These are phyloP conservation scores for Blera fallax DNA, from an alignment of 2,888 invertebrate species.

Conservation along the genomic window DNA sequence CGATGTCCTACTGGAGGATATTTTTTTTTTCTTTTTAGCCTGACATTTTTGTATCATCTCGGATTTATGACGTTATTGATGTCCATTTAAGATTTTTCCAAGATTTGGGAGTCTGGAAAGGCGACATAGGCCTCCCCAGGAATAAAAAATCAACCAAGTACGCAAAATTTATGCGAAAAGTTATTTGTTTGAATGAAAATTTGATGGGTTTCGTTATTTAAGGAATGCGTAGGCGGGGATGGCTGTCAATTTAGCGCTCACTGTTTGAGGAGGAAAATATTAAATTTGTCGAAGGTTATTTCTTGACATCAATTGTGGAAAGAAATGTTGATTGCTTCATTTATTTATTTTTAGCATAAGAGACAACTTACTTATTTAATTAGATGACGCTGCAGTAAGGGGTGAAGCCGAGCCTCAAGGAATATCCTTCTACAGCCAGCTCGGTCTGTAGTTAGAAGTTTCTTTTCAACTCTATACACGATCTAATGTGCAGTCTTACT, in stretches of 20 bases:
- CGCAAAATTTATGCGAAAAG: conserved; percentile 36
- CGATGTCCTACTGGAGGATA: background rate
- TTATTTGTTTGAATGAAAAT: conserved; percentile 43
- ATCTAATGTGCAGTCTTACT: too few species aligned
- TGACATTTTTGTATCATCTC: conserved; percentile 19
- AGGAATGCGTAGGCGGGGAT: background rate
- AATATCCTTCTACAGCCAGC: too few species aligned
- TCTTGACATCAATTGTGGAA: background rate
- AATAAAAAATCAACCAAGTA: conserved; percentile 1
- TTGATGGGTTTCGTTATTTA: conserved; percentile 29
- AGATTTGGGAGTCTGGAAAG: conserved; percentile 9
- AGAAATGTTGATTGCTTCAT: conserved; percentile 1
- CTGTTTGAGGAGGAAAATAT: background rate
- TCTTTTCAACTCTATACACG: too few species aligned
- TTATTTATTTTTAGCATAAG: too few species aligned
- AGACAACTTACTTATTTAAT: too few species aligned
- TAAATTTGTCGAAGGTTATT: conserved; percentile 10
- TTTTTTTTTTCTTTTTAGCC: background rate
- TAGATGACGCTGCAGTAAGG: too few species aligned
- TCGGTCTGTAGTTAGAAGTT: too few species aligned
- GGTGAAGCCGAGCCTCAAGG: too few species aligned
- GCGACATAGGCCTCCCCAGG: background rate
- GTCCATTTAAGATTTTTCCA: conserved; percentile 17
- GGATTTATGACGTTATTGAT: conserved; percentile 48
- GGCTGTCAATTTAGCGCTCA: background rate